phyloP scores from a whole-genome alignment of 1,140 invertebrate species.

The Bombus affinis region DNA sequence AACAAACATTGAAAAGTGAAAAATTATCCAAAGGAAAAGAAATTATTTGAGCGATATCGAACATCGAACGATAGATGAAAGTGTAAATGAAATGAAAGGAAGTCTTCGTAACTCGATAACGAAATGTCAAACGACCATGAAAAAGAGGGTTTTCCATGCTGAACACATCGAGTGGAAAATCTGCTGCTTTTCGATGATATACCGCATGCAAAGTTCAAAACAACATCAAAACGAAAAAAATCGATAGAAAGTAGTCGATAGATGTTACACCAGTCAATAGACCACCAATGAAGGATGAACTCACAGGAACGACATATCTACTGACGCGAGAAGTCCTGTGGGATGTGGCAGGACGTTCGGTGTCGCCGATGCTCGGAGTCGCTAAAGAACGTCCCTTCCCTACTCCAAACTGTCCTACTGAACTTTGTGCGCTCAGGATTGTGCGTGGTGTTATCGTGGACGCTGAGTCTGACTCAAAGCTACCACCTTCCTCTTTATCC shows the following conservation, averaged over 20 bases:
- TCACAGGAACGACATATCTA: slow-evolving; percentile 79
- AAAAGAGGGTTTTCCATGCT: background rate
- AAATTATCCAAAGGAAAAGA: background rate
- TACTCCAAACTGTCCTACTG: slow-evolving; percentile 76
- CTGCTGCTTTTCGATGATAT: background rate
- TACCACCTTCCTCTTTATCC: slow-evolving; percentile 87
- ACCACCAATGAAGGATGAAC: slow-evolving; percentile 67
- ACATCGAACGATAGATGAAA: background rate
- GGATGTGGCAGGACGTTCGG: slow-evolving; percentile 82
- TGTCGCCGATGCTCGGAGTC: slow-evolving; percentile 80
- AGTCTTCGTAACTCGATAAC: background rate
- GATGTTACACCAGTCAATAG: slow-evolving; percentile 32
- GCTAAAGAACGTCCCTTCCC: slow-evolving; percentile 68
- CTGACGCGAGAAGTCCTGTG: slow-evolving; percentile 79
- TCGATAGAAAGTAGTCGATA: slow-evolving; percentile 37
- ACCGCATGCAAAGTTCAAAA: slow-evolving; percentile 52
- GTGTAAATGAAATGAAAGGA: background rate
- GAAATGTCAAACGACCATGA: background rate
- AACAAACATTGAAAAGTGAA: background rate
- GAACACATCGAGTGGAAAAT: background rate
- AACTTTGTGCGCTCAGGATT: slow-evolving; percentile 84
- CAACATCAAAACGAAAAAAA: slow-evolving; percentile 13
- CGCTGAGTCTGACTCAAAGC: slow-evolving; percentile 89
- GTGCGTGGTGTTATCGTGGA: slow-evolving; percentile 87
- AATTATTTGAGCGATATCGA: background rate